phyloP scores from a whole-genome alignment of 2,113 vertebrate species.

The Spermophilus dauricus region DNA sequence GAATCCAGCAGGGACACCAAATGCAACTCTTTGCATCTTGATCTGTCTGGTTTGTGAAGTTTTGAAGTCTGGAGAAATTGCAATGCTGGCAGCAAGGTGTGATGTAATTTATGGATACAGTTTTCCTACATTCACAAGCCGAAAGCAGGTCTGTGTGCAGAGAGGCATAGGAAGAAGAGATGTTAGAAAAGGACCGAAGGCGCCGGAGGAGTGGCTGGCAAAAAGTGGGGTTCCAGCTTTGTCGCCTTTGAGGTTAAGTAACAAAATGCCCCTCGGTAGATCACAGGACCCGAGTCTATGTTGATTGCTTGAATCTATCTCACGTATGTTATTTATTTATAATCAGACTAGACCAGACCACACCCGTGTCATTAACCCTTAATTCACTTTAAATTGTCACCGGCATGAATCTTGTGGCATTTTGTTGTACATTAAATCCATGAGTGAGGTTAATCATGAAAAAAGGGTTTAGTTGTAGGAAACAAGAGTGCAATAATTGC shows the following conservation, averaged over 20 bases:
- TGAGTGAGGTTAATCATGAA: slow-evolving; percentile 60
- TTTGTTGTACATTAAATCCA: slow-evolving; percentile 36
- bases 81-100: neutral
- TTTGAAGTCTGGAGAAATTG: slow-evolving; percentile 3
- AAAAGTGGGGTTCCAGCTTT: neutral
- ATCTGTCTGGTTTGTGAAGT: slow-evolving; percentile 49
- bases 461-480: slow-evolving; percentile 65
- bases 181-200: neutral
- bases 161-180: neutral
- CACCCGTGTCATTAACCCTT: slow-evolving; percentile 38
- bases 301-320: slow-evolving; percentile 80
- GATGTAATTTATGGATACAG: neutral
- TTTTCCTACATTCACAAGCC: neutral
- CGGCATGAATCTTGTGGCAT: neutral
- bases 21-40: neutral
- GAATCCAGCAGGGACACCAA: neutral
- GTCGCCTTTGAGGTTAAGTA: neutral
- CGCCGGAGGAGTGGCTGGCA: neutral
- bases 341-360: slow-evolving; percentile 57
- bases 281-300: slow-evolving; percentile 5
- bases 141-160: neutral
- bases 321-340: slow-evolving; percentile 81
- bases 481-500: slow-evolving; percentile 59
- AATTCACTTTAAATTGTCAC: slow-evolving; percentile 57
- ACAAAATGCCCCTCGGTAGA: slow-evolving; percentile 8